Evolutionary conservation across 2,888 invertebrate species (phyloP).

Genomic region (Scaptomyza parva): DNA sequence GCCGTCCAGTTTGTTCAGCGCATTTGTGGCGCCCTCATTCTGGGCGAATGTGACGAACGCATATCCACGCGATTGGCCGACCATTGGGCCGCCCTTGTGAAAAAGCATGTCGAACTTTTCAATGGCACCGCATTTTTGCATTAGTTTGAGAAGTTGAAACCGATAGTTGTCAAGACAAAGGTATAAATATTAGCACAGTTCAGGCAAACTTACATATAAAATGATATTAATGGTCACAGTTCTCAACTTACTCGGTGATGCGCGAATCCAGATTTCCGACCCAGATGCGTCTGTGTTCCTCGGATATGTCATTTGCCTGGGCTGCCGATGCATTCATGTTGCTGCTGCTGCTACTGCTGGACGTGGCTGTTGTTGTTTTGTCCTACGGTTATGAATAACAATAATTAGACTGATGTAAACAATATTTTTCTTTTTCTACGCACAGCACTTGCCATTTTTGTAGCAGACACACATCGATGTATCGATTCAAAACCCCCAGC

Average conservation of each 20-base stretch:
- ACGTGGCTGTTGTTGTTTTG: slow-evolving; percentile 5
- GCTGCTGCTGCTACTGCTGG: slow-evolving; percentile 9
- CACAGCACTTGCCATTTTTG: slow-evolving; percentile 24
- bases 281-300: slow-evolving; percentile 88
- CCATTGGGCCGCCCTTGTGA: slow-evolving; percentile 94
- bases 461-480: slow-evolving; percentile 4
- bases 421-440: not conserved
- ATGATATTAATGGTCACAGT: slow-evolving; percentile 1
- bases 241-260: slow-evolving; percentile 95
- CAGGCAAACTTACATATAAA: not conserved
- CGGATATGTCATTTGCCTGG: slow-evolving; percentile 47
- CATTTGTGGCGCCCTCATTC: slow-evolving; percentile 88
- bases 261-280: slow-evolving; percentile 95
- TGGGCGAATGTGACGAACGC: slow-evolving; percentile 94
- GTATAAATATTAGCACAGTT: slow-evolving; percentile 51
- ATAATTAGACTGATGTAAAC: not conserved
- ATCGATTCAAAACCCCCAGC: not conserved
- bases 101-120: slow-evolving; percentile 98
- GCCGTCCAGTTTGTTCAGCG: slow-evolving; percentile 91
- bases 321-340: slow-evolving; percentile 4
- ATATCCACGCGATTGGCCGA: slow-evolving; percentile 96
- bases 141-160: slow-evolving; percentile 98
- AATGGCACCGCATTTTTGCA: slow-evolving; percentile 96
- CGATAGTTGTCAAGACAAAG: slow-evolving; percentile 87
- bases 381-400: slow-evolving; percentile 14